Conservation (phyloP, 2,797 vertebrate species). For the Aldrovandia affinis region DNA sequence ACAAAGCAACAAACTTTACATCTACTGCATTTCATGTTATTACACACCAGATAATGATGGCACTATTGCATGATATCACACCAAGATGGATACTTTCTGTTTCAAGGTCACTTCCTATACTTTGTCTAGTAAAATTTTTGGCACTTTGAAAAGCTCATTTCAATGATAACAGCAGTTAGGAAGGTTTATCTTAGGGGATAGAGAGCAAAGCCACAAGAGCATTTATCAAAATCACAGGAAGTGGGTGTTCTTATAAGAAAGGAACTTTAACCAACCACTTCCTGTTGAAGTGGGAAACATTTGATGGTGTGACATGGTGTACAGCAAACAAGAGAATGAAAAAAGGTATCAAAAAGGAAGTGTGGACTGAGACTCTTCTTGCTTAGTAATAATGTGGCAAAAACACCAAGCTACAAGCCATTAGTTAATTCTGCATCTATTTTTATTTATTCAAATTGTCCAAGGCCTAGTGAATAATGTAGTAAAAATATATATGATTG, state of each 20-base stretch:
- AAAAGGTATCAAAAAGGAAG: slow-evolving; percentile 46
- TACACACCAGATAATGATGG: background rate
- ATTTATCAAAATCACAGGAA: slow-evolving; percentile 84
- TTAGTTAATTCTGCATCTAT: too few species aligned
- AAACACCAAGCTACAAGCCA: background rate
- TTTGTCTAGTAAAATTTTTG: slow-evolving; percentile 7
- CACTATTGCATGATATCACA: background rate
- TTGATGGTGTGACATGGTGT: slow-evolving; percentile 54
- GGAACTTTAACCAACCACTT: slow-evolving; percentile 58
- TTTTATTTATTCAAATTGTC: too few species aligned
- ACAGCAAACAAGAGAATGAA: slow-evolving; percentile 59
- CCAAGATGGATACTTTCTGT: slow-evolving; percentile 13
- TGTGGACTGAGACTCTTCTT: slow-evolving; percentile 33
- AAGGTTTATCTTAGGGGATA: slow-evolving; percentile 58
- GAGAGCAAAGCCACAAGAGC: slow-evolving; percentile 71
- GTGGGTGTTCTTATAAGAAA: slow-evolving; percentile 76
- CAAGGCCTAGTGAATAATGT: too few species aligned
- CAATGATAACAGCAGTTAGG: slow-evolving; percentile 50
- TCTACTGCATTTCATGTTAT: slow-evolving; percentile 10
- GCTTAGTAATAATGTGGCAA: slow-evolving; percentile 21
- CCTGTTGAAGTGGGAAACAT: slow-evolving; percentile 64
- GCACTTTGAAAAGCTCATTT: slow-evolving; percentile 43
- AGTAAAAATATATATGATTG: too few species aligned
- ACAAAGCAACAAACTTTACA: background rate
- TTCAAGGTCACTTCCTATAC: background rate